A percentile compares a stretch with the other conserved stretches of the same genome.
Evolutionary conservation across 2,113 vertebrate genomes (phyloP).

Genomic region (Cololabis saira): DNA sequence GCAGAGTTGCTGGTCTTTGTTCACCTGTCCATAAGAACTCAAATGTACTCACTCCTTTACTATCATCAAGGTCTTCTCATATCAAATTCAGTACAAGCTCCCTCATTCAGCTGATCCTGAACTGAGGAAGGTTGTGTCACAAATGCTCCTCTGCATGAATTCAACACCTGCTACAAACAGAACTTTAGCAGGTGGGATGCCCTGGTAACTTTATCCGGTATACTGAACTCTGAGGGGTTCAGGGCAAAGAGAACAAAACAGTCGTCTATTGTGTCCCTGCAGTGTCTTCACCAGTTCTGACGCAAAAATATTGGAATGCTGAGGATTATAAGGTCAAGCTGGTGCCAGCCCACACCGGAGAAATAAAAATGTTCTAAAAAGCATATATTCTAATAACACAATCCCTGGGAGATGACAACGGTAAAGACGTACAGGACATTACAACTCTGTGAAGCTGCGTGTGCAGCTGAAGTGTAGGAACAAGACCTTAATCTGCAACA

Average conservation of each 20-base stretch:
- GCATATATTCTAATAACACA: conserved; percentile 12
- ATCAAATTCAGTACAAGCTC: too few relatives aligned
- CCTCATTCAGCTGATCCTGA: too few relatives aligned
- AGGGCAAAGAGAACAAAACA: not conserved
- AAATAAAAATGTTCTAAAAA: not conserved
- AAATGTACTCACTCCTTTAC: too few relatives aligned
- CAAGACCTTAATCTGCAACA: not conserved
- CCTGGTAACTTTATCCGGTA: not conserved
- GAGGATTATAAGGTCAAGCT: conserved; percentile 1
- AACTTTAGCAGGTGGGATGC: not conserved
- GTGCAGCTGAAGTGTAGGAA: not conserved
- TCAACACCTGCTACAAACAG: not conserved
- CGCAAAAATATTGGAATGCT: not conserved
- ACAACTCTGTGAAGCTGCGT: not conserved
- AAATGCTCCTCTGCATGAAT: too few relatives aligned
- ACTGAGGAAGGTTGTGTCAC: too few relatives aligned
- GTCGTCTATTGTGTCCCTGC: not conserved
- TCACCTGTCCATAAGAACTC: too few relatives aligned
- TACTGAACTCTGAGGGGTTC: not conserved
- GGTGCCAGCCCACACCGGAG: not conserved
- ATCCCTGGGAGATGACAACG: not conserved
- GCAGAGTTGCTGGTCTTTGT: too few relatives aligned
- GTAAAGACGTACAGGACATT: not conserved
- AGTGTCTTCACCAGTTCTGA: not conserved
- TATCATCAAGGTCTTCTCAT: too few relatives aligned